Base-by-base conservation (phyloP, 2,888 invertebrate species). In the Acronicta aceris region DNA sequence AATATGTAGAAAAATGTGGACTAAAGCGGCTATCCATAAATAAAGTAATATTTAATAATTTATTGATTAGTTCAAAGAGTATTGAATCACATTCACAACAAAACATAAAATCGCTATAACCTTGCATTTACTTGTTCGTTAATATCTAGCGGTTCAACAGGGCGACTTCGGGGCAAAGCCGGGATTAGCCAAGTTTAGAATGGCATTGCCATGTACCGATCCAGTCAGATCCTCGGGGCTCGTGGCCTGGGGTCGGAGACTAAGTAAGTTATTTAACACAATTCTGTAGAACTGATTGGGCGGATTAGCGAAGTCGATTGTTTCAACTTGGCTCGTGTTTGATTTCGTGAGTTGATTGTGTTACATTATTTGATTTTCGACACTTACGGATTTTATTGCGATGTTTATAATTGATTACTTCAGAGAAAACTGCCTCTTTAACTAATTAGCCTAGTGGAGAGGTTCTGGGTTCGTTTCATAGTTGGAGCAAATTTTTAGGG, bases 131-230 rank as follows among this genome's bases (percentile, higher is more conserved):
- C 50, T 63, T 52, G 62, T 54, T 58, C 53, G 63, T 51, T 78
- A 68, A 71, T 64, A 59, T 62, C 46, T 47, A 55, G 49, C 25
- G 46, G 62, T 68, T 47, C 43, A 48, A 58, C 56, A 56, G 59
- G 27, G 27, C 58, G 64, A 75, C 71, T 76, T 56, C 17, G 50
- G 50, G 25, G 59, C 52, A 65, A 75, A 78, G 61, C 71, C 53
- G 62, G 74, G 78, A 73, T 81, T 79, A 81, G 58, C 17, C 53
- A 81, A 81, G 68, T 81, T 81, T 66, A 66, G 71, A 75, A 81
- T 81, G 68, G 81, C 73, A 73, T 69, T 75, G 73, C 70, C 67
- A 72, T 81, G 80, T 81, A 50, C 51, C 63, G 51, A 66, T 71
- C 49, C 58, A 62, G 61, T 62, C 45, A 61, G 59, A 59, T 50